Evolutionary conservation across 2,113 vertebrate species (phyloP).

Genomic region (Anarrhichthys ocellatus): DNA sequence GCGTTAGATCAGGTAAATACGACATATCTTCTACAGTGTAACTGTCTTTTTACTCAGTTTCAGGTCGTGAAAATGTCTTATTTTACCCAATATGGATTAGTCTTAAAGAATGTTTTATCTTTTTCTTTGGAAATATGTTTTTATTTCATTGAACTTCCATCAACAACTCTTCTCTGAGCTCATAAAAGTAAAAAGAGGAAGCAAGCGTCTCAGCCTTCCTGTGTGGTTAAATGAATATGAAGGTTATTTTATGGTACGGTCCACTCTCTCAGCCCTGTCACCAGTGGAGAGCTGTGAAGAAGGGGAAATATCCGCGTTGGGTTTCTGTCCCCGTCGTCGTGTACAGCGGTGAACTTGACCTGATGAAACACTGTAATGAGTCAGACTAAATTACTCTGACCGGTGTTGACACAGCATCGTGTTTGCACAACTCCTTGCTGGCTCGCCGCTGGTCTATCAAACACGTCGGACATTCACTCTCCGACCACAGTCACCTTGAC

Average conservation of each 20-base stretch:
- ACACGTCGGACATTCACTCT: constrained; percentile 73
- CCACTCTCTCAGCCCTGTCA: constrained; percentile 27
- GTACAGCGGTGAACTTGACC: constrained; percentile 70
- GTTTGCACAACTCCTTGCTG: constrained; percentile 72
- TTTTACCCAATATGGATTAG: not conserved
- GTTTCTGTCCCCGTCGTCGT: constrained; percentile 53
- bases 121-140: not conserved
- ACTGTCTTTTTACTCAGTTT: not conserved
- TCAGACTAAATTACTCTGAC: constrained; percentile 75
- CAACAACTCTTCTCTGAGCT: not conserved
- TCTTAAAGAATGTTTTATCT: not conserved
- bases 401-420: constrained; percentile 70
- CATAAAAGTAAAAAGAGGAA: constrained; percentile 63
- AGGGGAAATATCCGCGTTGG: constrained; percentile 41
- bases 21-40: not conserved
- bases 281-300: constrained; percentile 35
- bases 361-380: constrained; percentile 80
- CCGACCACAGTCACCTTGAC: constrained; percentile 74
- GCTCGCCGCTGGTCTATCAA: constrained; percentile 54
- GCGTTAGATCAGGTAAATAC: constrained; percentile 64
- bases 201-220: constrained; percentile 32
- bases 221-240: constrained; percentile 15
- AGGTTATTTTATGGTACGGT: not conserved
- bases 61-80: not conserved
- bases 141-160: not conserved